Evolutionary conservation across 2,888 invertebrate genomes (phyloP), one percentile per base, ranked within the genome.

Genomic region (Gandaritis pyraliata): DNA sequence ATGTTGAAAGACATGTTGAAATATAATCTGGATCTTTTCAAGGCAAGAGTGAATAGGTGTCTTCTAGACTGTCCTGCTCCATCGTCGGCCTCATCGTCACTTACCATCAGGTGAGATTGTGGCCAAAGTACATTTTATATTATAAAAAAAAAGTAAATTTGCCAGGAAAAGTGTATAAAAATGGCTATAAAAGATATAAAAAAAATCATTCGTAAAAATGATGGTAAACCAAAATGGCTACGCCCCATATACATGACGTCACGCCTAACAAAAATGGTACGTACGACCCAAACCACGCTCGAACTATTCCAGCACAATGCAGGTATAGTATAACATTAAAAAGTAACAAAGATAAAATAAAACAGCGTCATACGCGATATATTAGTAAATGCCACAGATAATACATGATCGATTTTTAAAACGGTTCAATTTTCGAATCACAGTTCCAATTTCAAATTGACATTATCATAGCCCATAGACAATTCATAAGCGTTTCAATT

Each of bases 161-260:
- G 23, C 0, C 23, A 5, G n/a, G 6, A 23, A 23, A 23, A 29
- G n/a, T 33, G 45, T 0, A 48, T 13, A 47, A 50, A 50, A 54
- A 39, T 5, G 70, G 64, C 73, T 68, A 72, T 69, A 76, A n/a
- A n/a, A n/a, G 71, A 74, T 72, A 69, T 66, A 65, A 69, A 64
- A 53, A 53, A 13, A 38, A 41, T 87, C 82, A 88, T 67, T 85
- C 83, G 70, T 88, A 87, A 64, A 90, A 75, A 59, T 91, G 87
- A 74, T 91, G 90, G 64, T 91, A 93, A 2, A 91, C 85, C 56
- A 92, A 83, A 61, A 93, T 85, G n/a, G 91, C 91, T 46, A 93
- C 88, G 86, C 97, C 97, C 96, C 97, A 97, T 90, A 97, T 94
- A 94, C 97, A 97, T 86, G 96, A 96, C 84, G 97, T 96, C 87